Conservation (phyloP, 2,797 vertebrate genomes). For the Sebastes matsubarae region DNA sequence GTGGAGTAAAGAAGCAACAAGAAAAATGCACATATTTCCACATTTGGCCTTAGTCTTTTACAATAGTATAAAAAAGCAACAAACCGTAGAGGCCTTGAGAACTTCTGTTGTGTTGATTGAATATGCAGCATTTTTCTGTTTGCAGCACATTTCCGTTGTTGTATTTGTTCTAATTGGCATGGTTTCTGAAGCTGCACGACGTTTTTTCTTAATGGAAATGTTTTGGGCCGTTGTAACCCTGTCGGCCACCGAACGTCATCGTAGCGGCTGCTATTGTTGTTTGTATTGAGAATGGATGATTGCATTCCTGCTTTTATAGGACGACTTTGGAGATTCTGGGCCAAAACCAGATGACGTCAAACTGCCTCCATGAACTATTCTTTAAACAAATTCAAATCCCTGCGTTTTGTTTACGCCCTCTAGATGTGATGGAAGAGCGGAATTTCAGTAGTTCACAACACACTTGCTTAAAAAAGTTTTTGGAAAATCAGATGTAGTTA, state of each 20-base stretch:
- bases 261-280: not conserved
- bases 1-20: not conserved
- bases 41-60: not conserved
- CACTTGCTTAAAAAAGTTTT: conserved; percentile 28
- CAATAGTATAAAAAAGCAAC: not conserved
- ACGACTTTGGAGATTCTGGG: not conserved
- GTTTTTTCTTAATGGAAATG: not conserved
- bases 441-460: conserved; percentile 3
- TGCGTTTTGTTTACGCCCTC: conserved; percentile 10
- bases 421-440: not conserved
- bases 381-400: not conserved
- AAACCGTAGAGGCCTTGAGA: not conserved
- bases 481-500: conserved; percentile 48
- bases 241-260: not conserved
- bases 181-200: not conserved
- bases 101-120: not conserved
- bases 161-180: not conserved
- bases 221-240: not conserved
- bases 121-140: not conserved
- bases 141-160: not conserved
- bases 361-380: not conserved
- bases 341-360: not conserved
- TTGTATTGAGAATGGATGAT: not conserved
- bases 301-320: not conserved
- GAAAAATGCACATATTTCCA: not conserved